Percentiles rank a stretch among this genome's conserved stretches.
phyloP scores from a whole-genome alignment of 2,888 invertebrate genomes.

The Ectobius pallidus region DNA sequence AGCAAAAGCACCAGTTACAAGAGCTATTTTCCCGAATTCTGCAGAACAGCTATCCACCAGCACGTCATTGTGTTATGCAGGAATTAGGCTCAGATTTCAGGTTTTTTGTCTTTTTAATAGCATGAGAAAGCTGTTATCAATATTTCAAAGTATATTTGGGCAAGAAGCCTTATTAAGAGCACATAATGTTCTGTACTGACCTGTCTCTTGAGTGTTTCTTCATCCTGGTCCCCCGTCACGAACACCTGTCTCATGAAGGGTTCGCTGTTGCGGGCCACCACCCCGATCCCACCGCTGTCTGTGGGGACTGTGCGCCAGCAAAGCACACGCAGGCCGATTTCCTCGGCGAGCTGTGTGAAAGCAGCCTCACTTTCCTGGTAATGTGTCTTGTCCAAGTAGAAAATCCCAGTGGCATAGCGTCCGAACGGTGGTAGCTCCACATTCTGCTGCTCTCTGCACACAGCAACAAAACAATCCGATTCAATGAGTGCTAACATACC shows the following conservation, averaged over 20 bases:
- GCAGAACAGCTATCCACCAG: too few species aligned
- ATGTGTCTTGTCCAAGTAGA: constrained; percentile 87
- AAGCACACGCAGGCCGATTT: constrained; percentile 80
- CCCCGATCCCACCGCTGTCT: constrained; percentile 83
- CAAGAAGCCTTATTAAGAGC: too few species aligned
- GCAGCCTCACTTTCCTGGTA: constrained; percentile 80
- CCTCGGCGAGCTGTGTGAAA: constrained; percentile 81
- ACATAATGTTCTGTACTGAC: too few species aligned
- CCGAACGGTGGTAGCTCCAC: constrained; percentile 86
- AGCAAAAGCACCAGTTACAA: too few species aligned
- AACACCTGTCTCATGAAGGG: constrained; percentile 97
- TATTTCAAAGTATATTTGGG: too few species aligned
- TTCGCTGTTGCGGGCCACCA: constrained; percentile 92
- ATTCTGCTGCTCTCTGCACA: constrained; percentile 73
- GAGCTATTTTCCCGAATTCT: too few species aligned
- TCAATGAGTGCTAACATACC: neutral
- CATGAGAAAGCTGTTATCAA: too few species aligned
- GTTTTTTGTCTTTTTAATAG: too few species aligned
- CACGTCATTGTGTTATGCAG: too few species aligned
- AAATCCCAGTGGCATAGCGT: constrained; percentile 94
- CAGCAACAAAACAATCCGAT: neutral
- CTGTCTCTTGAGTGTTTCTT: constrained; percentile 68
- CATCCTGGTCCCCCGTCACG: constrained; percentile 69
- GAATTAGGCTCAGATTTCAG: too few species aligned
- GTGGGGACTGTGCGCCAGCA: constrained; percentile 96